phyloP scores from a whole-genome alignment of 2,797 vertebrate species.

The Helicolenus hilgendorfi region DNA sequence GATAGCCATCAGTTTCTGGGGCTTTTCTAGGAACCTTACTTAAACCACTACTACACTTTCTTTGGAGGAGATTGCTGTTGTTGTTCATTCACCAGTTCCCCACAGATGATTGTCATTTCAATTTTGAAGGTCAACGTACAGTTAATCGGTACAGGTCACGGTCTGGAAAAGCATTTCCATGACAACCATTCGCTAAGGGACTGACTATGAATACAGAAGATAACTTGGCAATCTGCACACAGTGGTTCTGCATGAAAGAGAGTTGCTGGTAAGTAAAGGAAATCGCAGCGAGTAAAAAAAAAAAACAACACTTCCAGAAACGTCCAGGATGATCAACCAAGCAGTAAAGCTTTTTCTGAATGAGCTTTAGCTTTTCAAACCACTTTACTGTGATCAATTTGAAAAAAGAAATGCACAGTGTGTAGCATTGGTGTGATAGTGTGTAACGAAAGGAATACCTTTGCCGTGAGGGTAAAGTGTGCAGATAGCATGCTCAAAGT shows the following conservation, averaged over 20 bases:
- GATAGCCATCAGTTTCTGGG: slow-evolving; percentile 10
- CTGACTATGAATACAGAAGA: slow-evolving; percentile 65
- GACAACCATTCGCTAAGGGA: slow-evolving; percentile 77
- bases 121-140: slow-evolving; percentile 69
- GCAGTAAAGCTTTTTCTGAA: slow-evolving; percentile 35
- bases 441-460: background rate
- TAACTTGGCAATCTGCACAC: slow-evolving; percentile 69
- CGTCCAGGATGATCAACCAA: slow-evolving; percentile 39
- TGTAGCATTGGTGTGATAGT: background rate
- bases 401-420: background rate
- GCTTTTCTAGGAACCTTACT: slow-evolving; percentile 17
- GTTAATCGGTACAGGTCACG: slow-evolving; percentile 67
- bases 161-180: slow-evolving; percentile 79
- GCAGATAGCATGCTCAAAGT: background rate
- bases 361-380: slow-evolving; percentile 32
- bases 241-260: slow-evolving; percentile 58
- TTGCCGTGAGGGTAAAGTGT: slow-evolving; percentile 3
- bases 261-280: slow-evolving; percentile 18
- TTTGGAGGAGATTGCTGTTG: background rate
- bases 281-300: background rate
- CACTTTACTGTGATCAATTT: slow-evolving; percentile 6
- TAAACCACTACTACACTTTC: background rate
- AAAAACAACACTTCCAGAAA: slow-evolving; percentile 7
- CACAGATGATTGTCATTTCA: slow-evolving; percentile 65
- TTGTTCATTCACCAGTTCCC: slow-evolving; percentile 20